Evolutionary conservation across 1,140 invertebrate genomes (phyloP), one percentile per base, ranked within the genome.

Genomic region (Euura saliciscinereae): DNA sequence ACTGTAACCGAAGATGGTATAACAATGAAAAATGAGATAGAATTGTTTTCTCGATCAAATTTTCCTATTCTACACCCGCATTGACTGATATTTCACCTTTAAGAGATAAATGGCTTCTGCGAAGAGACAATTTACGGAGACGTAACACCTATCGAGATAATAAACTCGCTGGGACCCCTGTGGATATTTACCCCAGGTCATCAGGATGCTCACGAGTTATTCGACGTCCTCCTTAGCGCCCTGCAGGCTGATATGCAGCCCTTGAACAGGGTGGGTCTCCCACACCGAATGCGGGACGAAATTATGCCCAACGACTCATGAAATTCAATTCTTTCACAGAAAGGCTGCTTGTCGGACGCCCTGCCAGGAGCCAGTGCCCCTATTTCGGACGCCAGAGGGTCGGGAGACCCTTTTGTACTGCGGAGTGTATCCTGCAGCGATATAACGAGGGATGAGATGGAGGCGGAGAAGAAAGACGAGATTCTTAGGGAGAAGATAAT

Each of bases 131-230:
- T 93, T 1, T 88, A 91, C 42, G 89, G 89, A 46, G 92, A 92
- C 6, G 89, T 90, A 71, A 90, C 91, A 1, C 95, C 95, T 0
- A 89, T 91, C 7, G 93, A 93, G 45, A 91, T 97, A 4, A 90
- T 97, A 73, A 91, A 92, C 74, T 92, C 94, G 0, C 83, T 98
- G 0, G 89, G 92, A 72, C 86, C 91, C 2, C 87, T 94, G 6
- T 98, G 96, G 96, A 92, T 94, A 66, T 95, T 97, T 70, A 92
- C 94, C 0, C 91, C 93, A 74, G 95, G 96, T 76, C 95, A 98
- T 87, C 96, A 98, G 88, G 97, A 98, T 89, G 94, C 95, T 28
- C 96, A 98, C 85, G 96, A 98, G 84, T 83, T 98, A 66, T 93
- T 97, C 74, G 95, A 97, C 88, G 92, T 96, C 10, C 83, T 98